A percentile compares a stretch with the other conserved stretches of the same genome.
Conservation (phyloP, 2,797 vertebrate genomes). For the Avahi laniger region DNA sequence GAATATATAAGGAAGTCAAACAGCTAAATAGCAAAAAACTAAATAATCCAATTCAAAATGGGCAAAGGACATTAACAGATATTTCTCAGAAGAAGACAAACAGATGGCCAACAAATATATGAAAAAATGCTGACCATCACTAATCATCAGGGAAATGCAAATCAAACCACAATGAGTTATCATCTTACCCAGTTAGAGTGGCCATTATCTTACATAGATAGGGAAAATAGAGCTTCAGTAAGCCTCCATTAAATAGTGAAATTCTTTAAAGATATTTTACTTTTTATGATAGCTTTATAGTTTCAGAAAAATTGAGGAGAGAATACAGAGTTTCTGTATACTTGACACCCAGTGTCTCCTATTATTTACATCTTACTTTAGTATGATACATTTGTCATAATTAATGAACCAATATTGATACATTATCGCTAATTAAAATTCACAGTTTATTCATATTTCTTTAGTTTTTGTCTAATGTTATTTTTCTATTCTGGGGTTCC, state of each 20-base stretch:
- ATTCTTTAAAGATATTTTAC: neutral
- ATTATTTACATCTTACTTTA: too few relatives aligned
- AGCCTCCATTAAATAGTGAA: neutral
- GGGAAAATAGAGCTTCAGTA: neutral
- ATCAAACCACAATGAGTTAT: neutral
- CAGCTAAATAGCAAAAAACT: neutral
- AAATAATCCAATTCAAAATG: neutral
- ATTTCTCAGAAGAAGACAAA: neutral
- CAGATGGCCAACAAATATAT: neutral
- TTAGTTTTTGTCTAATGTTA: neutral
- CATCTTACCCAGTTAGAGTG: neutral
- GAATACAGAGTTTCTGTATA: neutral
- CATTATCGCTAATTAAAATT: neutral
- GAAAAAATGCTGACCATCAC: neutral
- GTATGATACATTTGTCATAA: too few relatives aligned
- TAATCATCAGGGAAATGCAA: neutral
- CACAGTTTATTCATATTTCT: neutral
- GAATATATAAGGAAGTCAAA: neutral
- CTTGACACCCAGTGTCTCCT: neutral
- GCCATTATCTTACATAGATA: neutral
- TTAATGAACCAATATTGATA: neutral
- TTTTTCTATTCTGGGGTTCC: neutral
- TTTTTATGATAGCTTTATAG: neutral
- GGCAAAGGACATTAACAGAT: neutral
- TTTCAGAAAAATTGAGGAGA: neutral